Evolutionary conservation across 2,888 invertebrate species (phyloP), one percentile per base, ranked within the genome.

Genomic region (Hydrotaea cyrtoneurina): DNA sequence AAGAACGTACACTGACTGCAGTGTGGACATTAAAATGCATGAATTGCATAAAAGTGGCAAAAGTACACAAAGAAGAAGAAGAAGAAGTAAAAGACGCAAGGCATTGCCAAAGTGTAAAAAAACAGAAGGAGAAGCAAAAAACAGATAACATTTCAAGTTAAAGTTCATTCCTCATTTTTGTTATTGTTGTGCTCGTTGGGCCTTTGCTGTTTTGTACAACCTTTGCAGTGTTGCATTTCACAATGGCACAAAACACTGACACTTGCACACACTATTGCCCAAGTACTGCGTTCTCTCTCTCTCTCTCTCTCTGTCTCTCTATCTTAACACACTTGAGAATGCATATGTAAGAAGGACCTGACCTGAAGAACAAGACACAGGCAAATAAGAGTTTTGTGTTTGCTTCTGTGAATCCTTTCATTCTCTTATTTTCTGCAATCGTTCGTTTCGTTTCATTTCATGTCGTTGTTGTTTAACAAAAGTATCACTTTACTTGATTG

Each of bases 221-320:
- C 80, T 83, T 80, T 83, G 76, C 80, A 83, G 80, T 83, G 83
- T 80, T 83, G 77, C 83, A 77, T 83, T 83, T 80, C 77, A 83
- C 72, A 76, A 72, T 43, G 39, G 39, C 39, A 39, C 39, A 39
- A 39, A 3, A 13, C 1, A 39, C 3, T 83, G 79, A 79, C 79
- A 79, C 79, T 83, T 83, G 2, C 75, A 71, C 79, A 79, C 55
- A 76, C 39, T 39, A 31, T 82, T 69, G 15, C 21, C 57, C 21
- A 43, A 17, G 15, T 69, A 23, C 15, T n/a, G n/a, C 50, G 13
- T 26, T 23, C 26, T 19, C 23, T 82, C 72, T 78, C 55, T 77
- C 77, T 15, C 77, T 77, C 57, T 8, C 5, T 7, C 17, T 53
- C 10, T 59, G 59, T 26, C 76, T 77, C 64, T 77, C 73, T 8